phyloP scores from a whole-genome alignment of 1,140 invertebrate genomes.

The Pseudomyrmex concolor region DNA sequence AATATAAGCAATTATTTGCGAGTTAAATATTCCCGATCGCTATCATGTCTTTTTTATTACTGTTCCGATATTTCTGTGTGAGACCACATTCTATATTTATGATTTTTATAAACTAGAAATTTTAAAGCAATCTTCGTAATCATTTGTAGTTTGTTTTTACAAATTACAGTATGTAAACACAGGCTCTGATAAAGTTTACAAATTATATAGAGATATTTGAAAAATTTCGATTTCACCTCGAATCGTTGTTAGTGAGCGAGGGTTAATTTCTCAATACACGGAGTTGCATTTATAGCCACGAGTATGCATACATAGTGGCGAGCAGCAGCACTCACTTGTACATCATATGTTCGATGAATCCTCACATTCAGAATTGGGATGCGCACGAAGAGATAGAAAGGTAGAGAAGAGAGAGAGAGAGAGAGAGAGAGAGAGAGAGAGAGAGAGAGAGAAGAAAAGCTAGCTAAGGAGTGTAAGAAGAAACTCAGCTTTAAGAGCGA shows the following conservation, averaged over 20 bases:
- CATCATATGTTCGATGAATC: conserved; percentile 45
- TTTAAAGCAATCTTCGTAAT: too few relatives aligned
- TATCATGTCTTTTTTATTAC: too few relatives aligned
- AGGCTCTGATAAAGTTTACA: too few relatives aligned
- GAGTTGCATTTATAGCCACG: conserved; percentile 16
- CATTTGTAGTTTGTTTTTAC: too few relatives aligned
- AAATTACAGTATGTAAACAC: too few relatives aligned
- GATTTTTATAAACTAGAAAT: too few relatives aligned
- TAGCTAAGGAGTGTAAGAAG: not conserved
- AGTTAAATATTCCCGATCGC: too few relatives aligned
- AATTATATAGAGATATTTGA: too few relatives aligned
- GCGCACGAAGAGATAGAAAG: conserved; percentile 12
- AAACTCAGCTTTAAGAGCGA: not conserved
- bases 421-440: conserved; percentile 14
- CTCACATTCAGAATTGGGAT: conserved; percentile 10
- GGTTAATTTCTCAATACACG: conserved; percentile 29
- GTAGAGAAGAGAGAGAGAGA: not conserved
- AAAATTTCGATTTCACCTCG: not conserved
- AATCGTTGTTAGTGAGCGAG: conserved; percentile 14
- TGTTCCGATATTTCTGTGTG: too few relatives aligned
- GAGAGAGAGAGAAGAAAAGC: not conserved
- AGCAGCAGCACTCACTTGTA: not conserved
- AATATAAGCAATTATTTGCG: too few relatives aligned
- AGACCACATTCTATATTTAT: too few relatives aligned
- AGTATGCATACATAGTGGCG: conserved; percentile 23